Conservation (phyloP, 2,797 vertebrate genomes). For the Chaunax sp. region DNA sequence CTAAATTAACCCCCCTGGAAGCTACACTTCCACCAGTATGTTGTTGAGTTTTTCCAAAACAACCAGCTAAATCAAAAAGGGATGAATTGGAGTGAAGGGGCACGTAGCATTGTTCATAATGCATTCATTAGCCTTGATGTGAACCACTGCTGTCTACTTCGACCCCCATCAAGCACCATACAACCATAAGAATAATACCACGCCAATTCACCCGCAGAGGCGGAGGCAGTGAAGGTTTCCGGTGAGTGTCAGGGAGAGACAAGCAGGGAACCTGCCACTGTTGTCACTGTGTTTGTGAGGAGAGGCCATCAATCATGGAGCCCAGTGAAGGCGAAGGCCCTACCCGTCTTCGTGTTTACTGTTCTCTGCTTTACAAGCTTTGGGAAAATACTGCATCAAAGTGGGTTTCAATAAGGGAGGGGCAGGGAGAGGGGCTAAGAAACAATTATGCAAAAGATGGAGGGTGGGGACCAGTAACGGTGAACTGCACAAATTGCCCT, state of each 20-base stretch:
- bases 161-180: constrained; percentile 68
- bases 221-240: constrained; percentile 65
- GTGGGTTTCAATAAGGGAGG: constrained; percentile 43
- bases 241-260: constrained; percentile 57
- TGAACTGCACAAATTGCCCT: constrained; percentile 60
- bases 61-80: constrained; percentile 77
- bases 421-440: constrained; percentile 37
- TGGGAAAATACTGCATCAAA: constrained; percentile 43
- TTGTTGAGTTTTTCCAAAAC: constrained; percentile 65
- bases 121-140: constrained; percentile 70
- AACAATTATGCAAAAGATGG: constrained; percentile 27
- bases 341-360: constrained; percentile 44
- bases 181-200: constrained; percentile 56
- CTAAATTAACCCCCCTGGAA: constrained; percentile 57
- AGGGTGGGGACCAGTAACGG: not conserved
- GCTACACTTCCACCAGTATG: constrained; percentile 49
- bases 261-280: constrained; percentile 62
- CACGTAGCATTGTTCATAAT: constrained; percentile 69
- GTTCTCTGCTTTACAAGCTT: constrained; percentile 18
- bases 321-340: constrained; percentile 34
- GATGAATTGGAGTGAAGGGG: constrained; percentile 62
- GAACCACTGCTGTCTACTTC: constrained; percentile 56
- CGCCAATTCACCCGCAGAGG: constrained; percentile 42
- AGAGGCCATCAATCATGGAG: constrained; percentile 70
- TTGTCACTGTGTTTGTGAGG: constrained; percentile 55